Conservation (phyloP, 2,888 invertebrate species). For the Amiota minor region DNA sequence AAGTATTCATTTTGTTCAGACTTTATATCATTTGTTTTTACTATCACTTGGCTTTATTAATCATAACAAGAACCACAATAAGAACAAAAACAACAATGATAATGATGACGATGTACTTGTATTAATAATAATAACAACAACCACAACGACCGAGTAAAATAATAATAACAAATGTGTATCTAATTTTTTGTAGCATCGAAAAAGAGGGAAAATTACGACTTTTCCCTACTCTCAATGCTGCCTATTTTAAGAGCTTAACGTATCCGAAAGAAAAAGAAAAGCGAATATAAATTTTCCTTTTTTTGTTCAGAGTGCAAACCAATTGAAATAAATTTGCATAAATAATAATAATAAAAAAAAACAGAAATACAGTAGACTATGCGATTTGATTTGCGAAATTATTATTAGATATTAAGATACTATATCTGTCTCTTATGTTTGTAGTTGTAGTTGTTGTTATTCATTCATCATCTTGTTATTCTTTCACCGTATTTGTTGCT, state of each 20-base stretch:
- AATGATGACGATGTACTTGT: too few species aligned
- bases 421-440: background rate
- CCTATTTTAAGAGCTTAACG: constrained; percentile 4
- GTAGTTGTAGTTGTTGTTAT: constrained; percentile 14
- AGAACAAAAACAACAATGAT: too few species aligned
- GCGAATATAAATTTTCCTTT: constrained; percentile 29
- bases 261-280: background rate
- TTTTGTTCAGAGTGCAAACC: constrained; percentile 62
- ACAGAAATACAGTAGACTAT: background rate
- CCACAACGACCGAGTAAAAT: constrained; percentile 16
- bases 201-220: constrained; percentile 2
- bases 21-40: too few species aligned
- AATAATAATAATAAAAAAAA: constrained; percentile 37
- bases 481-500: background rate
- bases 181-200: constrained; percentile 26
- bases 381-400: background rate
- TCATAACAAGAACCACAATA: too few species aligned
- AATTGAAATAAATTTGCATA: constrained; percentile 67
- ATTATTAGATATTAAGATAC: constrained; percentile 13
- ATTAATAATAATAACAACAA: background rate
- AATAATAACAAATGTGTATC: constrained; percentile 30
- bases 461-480: background rate
- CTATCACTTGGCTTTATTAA: too few species aligned
- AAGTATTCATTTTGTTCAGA: too few species aligned
- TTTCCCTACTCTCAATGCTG: constrained; percentile 23